Conservation (phyloP, 2,888 invertebrate species). For the Plagodis pulveraria region DNA sequence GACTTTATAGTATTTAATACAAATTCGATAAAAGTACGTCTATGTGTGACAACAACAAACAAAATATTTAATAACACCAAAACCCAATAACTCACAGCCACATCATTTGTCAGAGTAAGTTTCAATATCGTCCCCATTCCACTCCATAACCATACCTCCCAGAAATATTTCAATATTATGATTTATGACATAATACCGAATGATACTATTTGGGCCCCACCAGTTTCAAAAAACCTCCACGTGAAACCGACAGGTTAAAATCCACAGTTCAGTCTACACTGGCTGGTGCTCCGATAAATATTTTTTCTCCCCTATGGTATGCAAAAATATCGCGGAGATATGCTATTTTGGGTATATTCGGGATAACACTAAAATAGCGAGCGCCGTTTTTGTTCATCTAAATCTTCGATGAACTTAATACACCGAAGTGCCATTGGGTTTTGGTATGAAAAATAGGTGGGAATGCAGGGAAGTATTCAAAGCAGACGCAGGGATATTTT, state of each 20-base stretch:
- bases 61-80: conserved; percentile 51
- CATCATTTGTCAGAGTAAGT: conserved; percentile 77
- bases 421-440: conserved; percentile 67
- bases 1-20: no score
- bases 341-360: conserved; percentile 58
- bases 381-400: conserved; percentile 71
- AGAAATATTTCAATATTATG: conserved; percentile 80
- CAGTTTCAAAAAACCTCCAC: conserved; percentile 1
- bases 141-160: conserved; percentile 58
- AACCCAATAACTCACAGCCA: conserved; percentile 44
- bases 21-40: no score
- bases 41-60: conserved; percentile 29
- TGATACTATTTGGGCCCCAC: conserved; percentile 27
- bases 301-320: conserved; percentile 71
- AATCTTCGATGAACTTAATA: conserved; percentile 80
- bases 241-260: background rate
- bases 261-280: conserved; percentile 39
- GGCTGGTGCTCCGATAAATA: conserved; percentile 65
- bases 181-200: conserved; percentile 74
- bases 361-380: conserved; percentile 65
- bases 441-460: conserved; percentile 35
- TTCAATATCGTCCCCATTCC: conserved; percentile 72
- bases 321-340: conserved; percentile 78
- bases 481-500: conserved; percentile 3
- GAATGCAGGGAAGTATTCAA: conserved; percentile 10